phyloP scores from a whole-genome alignment of 2,113 vertebrate species.

The Odobenus rosmarus region DNA sequence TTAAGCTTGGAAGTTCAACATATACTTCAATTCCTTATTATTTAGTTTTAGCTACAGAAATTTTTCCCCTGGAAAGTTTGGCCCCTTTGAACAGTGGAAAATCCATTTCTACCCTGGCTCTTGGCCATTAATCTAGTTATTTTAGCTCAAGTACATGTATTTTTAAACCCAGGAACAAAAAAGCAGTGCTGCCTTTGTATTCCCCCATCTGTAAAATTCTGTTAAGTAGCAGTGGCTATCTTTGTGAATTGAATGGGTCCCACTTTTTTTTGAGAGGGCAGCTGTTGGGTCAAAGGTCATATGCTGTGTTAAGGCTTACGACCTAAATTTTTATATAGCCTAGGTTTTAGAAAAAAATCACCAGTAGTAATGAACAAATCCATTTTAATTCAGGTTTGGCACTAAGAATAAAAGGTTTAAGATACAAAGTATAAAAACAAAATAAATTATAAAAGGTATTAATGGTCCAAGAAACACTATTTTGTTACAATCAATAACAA shows the following conservation, averaged over 20 bases:
- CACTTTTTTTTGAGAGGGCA: background rate
- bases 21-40: constrained; percentile 22
- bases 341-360: background rate
- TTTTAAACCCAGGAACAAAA: constrained; percentile 74
- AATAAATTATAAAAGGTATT: constrained; percentile 22
- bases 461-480: background rate
- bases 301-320: background rate
- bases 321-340: background rate
- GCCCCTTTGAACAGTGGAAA: constrained; percentile 67
- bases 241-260: background rate
- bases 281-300: background rate
- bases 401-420: constrained; percentile 34
- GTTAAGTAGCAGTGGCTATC: background rate
- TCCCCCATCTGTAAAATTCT: background rate
- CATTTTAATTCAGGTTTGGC: constrained; percentile 33
- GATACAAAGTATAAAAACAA: background rate
- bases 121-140: constrained; percentile 65
- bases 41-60: constrained; percentile 36
- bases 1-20: constrained; percentile 45
- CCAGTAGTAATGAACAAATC: background rate
- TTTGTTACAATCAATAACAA: background rate
- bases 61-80: background rate
- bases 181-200: constrained; percentile 9
- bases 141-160: constrained; percentile 72
- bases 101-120: constrained; percentile 64